phyloP scores from a whole-genome alignment of 2,797 vertebrate genomes.

The Schizopygopsis pylzovi region DNA sequence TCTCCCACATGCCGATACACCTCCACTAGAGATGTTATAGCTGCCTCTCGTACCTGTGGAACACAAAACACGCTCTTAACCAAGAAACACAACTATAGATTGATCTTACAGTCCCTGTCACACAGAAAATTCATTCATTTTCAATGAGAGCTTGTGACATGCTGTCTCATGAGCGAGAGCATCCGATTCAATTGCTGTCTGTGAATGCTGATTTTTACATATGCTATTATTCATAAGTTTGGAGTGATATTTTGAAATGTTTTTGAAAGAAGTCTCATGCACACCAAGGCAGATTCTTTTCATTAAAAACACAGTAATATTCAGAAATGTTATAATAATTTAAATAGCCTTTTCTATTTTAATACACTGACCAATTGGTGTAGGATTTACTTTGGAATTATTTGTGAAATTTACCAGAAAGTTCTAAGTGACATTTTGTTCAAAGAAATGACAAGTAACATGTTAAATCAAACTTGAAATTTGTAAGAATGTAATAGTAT shows the following conservation, averaged over 20 bases:
- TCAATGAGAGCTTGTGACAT: background rate
- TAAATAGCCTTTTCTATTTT: too few relatives aligned
- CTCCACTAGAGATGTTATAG: constrained; percentile 86
- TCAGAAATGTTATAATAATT: background rate
- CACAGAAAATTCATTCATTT: background rate
- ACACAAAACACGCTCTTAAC: constrained; percentile 39
- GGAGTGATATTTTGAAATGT: background rate
- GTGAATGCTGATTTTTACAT: too few relatives aligned
- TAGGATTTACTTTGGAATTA: background rate
- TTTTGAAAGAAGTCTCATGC: background rate
- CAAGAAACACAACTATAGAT: background rate
- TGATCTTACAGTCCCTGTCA: background rate
- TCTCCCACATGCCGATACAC: constrained; percentile 94
- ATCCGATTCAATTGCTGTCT: background rate
- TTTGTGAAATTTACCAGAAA: background rate
- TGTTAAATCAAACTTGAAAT: background rate
- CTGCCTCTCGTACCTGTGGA: constrained; percentile 90
- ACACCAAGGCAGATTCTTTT: background rate
- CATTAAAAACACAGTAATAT: background rate
- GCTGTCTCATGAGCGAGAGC: background rate
- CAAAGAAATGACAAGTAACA: background rate
- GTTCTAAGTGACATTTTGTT: accelerated
- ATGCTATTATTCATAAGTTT: background rate
- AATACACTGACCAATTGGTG: background rate
- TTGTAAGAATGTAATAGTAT: background rate